Conservation (phyloP, 2,797 vertebrate genomes). For the Platalea minor region DNA sequence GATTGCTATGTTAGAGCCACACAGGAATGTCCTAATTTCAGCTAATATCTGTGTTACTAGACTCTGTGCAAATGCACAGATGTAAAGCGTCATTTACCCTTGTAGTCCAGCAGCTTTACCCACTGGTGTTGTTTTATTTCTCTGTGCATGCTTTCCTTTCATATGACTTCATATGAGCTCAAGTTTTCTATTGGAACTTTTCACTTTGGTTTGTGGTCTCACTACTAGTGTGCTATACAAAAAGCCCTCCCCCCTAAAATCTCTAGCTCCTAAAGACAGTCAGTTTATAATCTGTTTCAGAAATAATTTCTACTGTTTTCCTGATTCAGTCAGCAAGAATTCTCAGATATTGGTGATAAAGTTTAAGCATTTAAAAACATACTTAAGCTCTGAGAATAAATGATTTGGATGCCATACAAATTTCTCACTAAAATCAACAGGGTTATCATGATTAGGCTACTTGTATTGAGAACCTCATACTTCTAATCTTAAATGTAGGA, state of each 20-base stretch:
- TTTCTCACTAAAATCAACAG: not conserved
- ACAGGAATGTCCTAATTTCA: not conserved
- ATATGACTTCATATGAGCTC: not conserved
- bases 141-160: not conserved
- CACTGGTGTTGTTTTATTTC: not conserved
- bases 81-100: not conserved
- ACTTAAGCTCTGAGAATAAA: not conserved
- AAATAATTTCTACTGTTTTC: not conserved
- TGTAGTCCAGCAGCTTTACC: not conserved
- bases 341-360: not conserved
- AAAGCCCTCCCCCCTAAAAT: fast-evolving
- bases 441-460: not conserved
- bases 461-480: not conserved
- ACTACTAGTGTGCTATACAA: not conserved
- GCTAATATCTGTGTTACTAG: not conserved
- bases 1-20: not conserved
- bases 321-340: not conserved
- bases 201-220: not conserved
- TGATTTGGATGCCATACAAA: not conserved
- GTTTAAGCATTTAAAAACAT: not conserved
- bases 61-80: not conserved
- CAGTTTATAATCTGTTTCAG: not conserved
- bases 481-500: not conserved
- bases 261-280: not conserved
- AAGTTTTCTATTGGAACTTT: not conserved